phyloP scores from a whole-genome alignment of 1,140 invertebrate genomes.

The Diabrotica undecimpunctata region DNA sequence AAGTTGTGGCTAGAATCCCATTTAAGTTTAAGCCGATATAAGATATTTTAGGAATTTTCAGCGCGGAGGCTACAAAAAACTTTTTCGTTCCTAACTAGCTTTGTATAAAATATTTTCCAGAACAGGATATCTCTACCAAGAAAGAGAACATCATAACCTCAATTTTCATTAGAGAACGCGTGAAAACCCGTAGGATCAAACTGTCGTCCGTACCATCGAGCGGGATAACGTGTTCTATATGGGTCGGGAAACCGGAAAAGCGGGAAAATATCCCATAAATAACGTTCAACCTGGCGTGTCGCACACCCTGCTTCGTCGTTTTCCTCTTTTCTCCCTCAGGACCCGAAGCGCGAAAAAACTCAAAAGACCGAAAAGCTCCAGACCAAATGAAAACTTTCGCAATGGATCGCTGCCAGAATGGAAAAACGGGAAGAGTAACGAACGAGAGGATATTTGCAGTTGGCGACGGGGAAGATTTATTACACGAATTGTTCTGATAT shows the following conservation, averaged over 20 bases:
- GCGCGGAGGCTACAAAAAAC: too few relatives aligned
- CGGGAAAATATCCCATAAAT: slow-evolving; percentile 45
- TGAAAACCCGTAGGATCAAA: slow-evolving; percentile 40
- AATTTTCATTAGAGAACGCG: slow-evolving; percentile 18
- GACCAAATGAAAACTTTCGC: slow-evolving; percentile 29
- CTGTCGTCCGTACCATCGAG: slow-evolving; percentile 35
- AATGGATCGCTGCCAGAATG: slow-evolving; percentile 15
- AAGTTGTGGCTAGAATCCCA: too few relatives aligned
- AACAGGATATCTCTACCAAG: not conserved
- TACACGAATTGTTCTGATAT: not conserved
- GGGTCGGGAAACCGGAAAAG: slow-evolving; percentile 21
- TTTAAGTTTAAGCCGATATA: too few relatives aligned
- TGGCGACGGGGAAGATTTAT: not conserved
- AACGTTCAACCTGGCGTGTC: slow-evolving; percentile 44
- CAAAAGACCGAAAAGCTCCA: slow-evolving; percentile 24
- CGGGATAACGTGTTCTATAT: slow-evolving; percentile 44
- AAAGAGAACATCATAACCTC: not conserved
- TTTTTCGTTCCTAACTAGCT: too few relatives aligned
- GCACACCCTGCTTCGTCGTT: slow-evolving; percentile 22
- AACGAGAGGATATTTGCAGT: slow-evolving; percentile 2
- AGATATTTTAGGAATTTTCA: too few relatives aligned
- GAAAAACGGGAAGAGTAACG: slow-evolving; percentile 1
- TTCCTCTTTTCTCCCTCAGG: slow-evolving; percentile 27
- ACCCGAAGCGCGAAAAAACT: slow-evolving; percentile 32
- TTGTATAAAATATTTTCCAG: too few relatives aligned